Percentiles rank a stretch among this genome's conserved stretches.
These are phyloP conservation scores for Drosophila persimilis DNA, from an alignment of 1,140 invertebrate species.

Conservation along the genomic window DNA sequence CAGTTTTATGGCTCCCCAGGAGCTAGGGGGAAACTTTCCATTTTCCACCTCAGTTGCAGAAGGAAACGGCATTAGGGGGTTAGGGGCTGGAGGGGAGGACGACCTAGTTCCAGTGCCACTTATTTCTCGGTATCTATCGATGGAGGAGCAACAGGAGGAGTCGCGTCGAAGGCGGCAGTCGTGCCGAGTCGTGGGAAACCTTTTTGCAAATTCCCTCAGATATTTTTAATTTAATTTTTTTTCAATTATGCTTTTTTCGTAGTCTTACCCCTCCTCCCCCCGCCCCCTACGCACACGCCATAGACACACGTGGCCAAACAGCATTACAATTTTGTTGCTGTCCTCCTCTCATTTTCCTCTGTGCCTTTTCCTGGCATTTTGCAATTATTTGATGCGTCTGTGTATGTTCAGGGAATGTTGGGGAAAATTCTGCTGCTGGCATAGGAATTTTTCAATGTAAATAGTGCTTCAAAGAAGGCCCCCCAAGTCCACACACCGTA, in stretches of 20 bases:
- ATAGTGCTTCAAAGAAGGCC: conserved; percentile 26
- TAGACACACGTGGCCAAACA: conserved; percentile 10
- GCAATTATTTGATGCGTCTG: conserved; percentile 54
- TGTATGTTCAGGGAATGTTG: conserved; percentile 32
- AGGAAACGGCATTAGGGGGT: background rate
- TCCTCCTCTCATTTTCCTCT: conserved; percentile 20
- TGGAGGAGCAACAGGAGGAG: conserved; percentile 14
- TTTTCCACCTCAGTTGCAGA: conserved; percentile 34
- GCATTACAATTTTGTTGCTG: conserved; percentile 4
- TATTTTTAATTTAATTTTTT: conserved; percentile 38
- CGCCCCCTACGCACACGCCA: background rate
- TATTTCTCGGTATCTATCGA: background rate
- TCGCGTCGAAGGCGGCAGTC: too few species aligned
- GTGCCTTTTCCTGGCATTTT: conserved; percentile 50
- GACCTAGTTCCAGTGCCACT: conserved; percentile 39
- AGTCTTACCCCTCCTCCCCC: conserved; percentile 3
- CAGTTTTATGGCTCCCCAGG: conserved; percentile 41
- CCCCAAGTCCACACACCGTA: too few species aligned
- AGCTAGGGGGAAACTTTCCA: conserved; percentile 25
- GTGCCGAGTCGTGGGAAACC: background rate
- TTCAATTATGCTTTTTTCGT: conserved; percentile 28
- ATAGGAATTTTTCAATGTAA: conserved; percentile 49
- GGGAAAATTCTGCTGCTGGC: conserved; percentile 19
- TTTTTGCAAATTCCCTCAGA: conserved; percentile 19
- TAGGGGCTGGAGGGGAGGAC: background rate